Percentiles rank a stretch among this genome's conserved stretches.
These are phyloP conservation scores for Limenitis arthemis DNA, from an alignment of 2,888 invertebrate genomes.

Conservation along the genomic window DNA sequence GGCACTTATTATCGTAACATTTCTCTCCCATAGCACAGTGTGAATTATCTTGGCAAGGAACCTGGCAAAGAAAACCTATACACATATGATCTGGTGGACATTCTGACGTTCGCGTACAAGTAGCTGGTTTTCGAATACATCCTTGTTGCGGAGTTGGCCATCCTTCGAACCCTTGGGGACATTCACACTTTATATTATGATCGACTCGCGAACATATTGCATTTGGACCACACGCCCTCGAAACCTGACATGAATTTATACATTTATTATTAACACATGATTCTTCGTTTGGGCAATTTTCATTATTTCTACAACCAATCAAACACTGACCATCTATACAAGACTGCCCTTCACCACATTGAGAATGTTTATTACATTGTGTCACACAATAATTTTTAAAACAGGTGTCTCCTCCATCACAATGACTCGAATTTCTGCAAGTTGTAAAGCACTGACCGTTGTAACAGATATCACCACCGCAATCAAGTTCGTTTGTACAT, in stretches of 20 bases:
- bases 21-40: constrained; percentile 89
- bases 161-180: constrained; percentile 89
- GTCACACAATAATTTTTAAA: constrained; percentile 82
- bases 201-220: constrained; percentile 83
- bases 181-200: constrained; percentile 84
- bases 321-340: constrained; percentile 86
- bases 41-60: constrained; percentile 80
- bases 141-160: constrained; percentile 91
- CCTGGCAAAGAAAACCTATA: constrained; percentile 82
- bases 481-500: constrained; percentile 82
- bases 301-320: constrained; percentile 88
- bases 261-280: constrained; percentile 90
- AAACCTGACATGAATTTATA: constrained; percentile 83
- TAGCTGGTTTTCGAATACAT: constrained; percentile 85
- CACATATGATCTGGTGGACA: constrained; percentile 87
- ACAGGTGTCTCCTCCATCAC: constrained; percentile 85
- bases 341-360: constrained; percentile 85
- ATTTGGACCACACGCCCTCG: constrained; percentile 87
- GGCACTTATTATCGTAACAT: constrained; percentile 83
- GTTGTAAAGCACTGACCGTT: constrained; percentile 89
- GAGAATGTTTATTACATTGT: constrained; percentile 86
- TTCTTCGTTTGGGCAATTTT: constrained; percentile 82
- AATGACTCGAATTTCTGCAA: constrained; percentile 83
- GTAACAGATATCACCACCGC: constrained; percentile 83
- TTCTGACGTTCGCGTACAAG: constrained; percentile 77